Evolutionary conservation across 1,140 invertebrate genomes (phyloP).

Genomic region (Sogatella furcifera): DNA sequence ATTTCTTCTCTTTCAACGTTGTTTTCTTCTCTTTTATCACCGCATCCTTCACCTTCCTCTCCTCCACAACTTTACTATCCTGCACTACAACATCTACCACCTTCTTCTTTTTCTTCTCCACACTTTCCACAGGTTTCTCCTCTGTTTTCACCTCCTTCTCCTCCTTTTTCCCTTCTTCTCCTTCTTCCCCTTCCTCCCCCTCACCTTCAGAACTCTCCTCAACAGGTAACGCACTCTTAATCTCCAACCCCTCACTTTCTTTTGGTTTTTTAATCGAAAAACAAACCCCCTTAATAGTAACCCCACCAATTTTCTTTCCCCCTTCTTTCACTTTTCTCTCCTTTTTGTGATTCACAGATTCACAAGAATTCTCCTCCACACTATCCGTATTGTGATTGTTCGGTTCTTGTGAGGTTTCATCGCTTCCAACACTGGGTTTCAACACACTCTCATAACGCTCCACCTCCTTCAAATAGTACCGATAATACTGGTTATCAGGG

Average conservation of each 20-base stretch:
- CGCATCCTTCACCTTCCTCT: conserved; percentile 25
- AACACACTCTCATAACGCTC: conserved; percentile 29
- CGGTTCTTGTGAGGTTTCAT: too few relatives aligned
- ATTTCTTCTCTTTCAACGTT: conserved; percentile 34
- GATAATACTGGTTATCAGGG: conserved; percentile 55
- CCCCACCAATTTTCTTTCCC: conserved; percentile 17
- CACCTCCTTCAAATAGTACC: conserved; percentile 47
- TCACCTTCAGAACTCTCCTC: conserved; percentile 60
- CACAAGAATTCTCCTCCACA: too few relatives aligned
- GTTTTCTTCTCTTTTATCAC: conserved; percentile 60
- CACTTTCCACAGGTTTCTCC: not conserved
- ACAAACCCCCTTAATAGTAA: conserved; percentile 40
- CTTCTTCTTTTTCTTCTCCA: too few relatives aligned
- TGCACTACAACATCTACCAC: too few relatives aligned
- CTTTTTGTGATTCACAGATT: too few relatives aligned
- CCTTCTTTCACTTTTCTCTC: conserved; percentile 26
- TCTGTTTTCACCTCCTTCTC: not conserved
- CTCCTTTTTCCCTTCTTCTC: not conserved
- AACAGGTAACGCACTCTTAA: conserved; percentile 32
- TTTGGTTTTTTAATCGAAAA: conserved; percentile 75
- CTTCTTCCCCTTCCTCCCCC: conserved; percentile 33
- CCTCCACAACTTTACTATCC: too few relatives aligned
- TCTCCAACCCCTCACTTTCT: conserved; percentile 46
- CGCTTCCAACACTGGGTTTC: conserved; percentile 25
- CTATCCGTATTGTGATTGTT: too few relatives aligned